Evolutionary conservation across 2,113 vertebrate genomes (phyloP), one percentile per base, ranked within the genome.

Genomic region (Gasterosteus aculeatus): DNA sequence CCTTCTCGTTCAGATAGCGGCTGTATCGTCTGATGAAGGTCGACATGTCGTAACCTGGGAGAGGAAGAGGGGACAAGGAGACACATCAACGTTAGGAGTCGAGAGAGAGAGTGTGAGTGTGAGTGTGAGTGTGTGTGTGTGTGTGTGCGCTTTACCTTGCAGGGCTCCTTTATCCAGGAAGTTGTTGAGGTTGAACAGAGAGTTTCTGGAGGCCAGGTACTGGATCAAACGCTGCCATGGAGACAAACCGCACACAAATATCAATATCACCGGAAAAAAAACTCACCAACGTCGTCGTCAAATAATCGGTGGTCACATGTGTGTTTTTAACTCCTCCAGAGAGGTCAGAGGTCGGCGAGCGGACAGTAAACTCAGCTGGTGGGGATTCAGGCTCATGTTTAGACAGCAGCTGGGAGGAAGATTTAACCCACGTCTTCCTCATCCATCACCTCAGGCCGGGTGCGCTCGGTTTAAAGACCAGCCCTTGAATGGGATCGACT

Each of bases 1-100:
- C 97, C 93, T 98, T 99, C 93, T 98, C 97, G 61, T 98, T 99
- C 94, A 99, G 94, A 91, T 98, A 99, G 83, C 95, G 95, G 92
- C 98, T 97, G 82, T 98, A 98, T 47, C 96, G 91, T 63, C 97
- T 94, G 88, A 99, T 98, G 93, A 98, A 98, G 67, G 95, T 95
- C 67, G 97, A 99, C 97, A 98, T 98, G 91, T 97, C 92, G 66
- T 96, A 97, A 81, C 97, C 97, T 99, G 78, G n/a, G 90, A 72
- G 12, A 10, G 12, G 18, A 60, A 69, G 6, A 46, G 10, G 3
- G 33, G 41, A 53, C 33, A 0, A 56, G 9, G 19, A n/a, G 11
- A 29, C 2, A 4, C 35, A 0, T 38, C 35, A 38, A 7, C 5
- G 6, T 26, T 26, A 8, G 9, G 2, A 4, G 47, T 49, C 7